Base-by-base conservation (phyloP, 1,140 invertebrate genomes). In the Magallana gigas region DNA sequence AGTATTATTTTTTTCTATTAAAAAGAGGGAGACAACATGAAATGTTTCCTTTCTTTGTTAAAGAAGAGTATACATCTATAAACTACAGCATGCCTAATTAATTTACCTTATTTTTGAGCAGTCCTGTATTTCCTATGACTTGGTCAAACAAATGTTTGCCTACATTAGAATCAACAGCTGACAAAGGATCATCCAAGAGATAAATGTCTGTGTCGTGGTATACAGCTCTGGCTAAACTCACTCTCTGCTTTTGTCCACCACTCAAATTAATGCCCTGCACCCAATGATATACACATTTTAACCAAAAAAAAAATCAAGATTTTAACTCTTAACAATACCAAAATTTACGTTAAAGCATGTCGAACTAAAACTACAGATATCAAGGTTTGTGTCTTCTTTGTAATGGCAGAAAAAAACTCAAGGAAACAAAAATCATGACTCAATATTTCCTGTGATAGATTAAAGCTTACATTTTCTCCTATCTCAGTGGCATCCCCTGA, bases 401-500 rank as follows among this genome's bases (percentile, higher is more conserved):
- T 48, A 48, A 48, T 2, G 36, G 36, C 36, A 48, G 36, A 0
- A 48, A 48, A 23, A 48, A 48, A 2, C 36, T 48, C 5, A 48
- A 48, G 2, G 36, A 48, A 23, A 0, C 23, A 0, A 23, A 16
- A 64, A 64, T 64, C 12, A 64, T 16, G 7, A 64, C 7, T 16
- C 12, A 64, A 16, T 3, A 3, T 8, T 14, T 64, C 14, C 16
- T 12, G 23, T 23, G 23, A 23, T 12, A 29, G 36, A 48, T 8
- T 9, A 12, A 57, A 83, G 57, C 59, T 80, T 80, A 94, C 94
- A 91, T 92, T 94, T 88, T 94, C 94, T 84, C 94, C 94, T 64
- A 94, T 94, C 85, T 94, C 96, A 8, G 97, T 97, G 82, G 95
- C 94, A 92, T 97, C 97, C 0, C 97, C 97, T 81, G 96, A 94